These are phyloP conservation scores for Elaphurus davidianus DNA, from an alignment of 2,113 vertebrate genomes.

Conservation along the genomic window DNA sequence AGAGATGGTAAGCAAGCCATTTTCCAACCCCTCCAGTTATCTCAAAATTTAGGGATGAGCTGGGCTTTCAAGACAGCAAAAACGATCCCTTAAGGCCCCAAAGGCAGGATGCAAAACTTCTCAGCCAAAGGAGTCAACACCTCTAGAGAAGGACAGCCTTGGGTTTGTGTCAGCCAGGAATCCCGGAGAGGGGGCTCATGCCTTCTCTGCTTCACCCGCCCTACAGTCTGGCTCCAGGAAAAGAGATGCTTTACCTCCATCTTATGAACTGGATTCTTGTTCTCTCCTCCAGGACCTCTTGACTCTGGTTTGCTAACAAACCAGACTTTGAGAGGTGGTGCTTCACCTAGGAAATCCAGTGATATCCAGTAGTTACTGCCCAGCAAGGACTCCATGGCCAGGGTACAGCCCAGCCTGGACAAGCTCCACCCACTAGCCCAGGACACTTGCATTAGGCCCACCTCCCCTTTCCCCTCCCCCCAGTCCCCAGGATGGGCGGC, in stretches of 20 bases:
- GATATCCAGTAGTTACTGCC: not conserved
- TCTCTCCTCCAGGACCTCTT: constrained; percentile 64
- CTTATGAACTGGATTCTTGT: constrained; percentile 64
- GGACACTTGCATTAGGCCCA: not conserved
- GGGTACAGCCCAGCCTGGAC: not conserved
- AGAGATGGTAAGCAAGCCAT: not conserved
- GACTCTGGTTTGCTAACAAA: constrained; percentile 34
- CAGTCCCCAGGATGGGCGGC: rapidly evolving
- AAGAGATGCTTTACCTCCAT: constrained; percentile 61
- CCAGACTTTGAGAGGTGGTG: constrained; percentile 60
- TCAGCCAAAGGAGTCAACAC: not conserved
- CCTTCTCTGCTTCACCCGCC: too few species aligned
- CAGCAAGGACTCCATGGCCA: rapidly evolving
- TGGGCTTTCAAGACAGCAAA: not conserved
- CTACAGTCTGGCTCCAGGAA: not conserved
- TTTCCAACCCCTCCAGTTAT: not conserved
- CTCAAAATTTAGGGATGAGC: not conserved
- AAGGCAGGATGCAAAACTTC: not conserved
- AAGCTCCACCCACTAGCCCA: not conserved
- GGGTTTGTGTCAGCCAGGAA: not conserved
- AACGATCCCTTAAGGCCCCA: not conserved
- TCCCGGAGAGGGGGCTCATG: rapidly evolving
- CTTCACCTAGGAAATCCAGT: constrained; percentile 56
- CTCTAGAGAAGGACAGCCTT: not conserved
- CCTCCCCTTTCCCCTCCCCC: not conserved